Conservation (phyloP, 2,797 vertebrate genomes). For the Neoniphon sammara region DNA sequence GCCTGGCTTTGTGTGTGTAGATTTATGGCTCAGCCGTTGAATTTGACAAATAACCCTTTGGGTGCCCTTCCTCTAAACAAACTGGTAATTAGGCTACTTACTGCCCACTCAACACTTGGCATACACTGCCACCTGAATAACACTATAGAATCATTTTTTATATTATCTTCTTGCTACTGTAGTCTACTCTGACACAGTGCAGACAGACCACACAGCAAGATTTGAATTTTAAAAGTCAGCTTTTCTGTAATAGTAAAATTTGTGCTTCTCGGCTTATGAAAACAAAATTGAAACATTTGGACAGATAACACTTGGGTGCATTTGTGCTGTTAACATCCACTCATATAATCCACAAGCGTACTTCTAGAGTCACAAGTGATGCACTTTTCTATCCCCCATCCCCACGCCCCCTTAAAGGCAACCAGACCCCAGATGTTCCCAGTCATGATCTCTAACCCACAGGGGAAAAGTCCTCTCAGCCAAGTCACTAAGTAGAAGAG, state of each 20-base stretch:
- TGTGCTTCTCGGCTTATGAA: conserved; percentile 3
- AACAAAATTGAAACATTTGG: conserved; percentile 9
- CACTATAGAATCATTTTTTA: conserved; percentile 19
- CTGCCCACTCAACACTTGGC: conserved; percentile 60
- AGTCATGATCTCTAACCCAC: conserved; percentile 66
- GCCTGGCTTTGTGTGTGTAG: conserved; percentile 71
- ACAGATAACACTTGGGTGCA: neutral
- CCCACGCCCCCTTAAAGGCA: conserved; percentile 41
- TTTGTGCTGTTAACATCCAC: conserved; percentile 11
- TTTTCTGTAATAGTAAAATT: neutral
- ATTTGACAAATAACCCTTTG: conserved; percentile 75
- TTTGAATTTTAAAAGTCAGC: neutral
- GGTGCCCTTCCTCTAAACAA: conserved; percentile 71
- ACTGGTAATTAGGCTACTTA: conserved; percentile 71
- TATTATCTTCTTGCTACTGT: conserved; percentile 10
- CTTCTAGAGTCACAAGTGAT: conserved; percentile 9
- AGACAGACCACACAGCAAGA: conserved; percentile 2
- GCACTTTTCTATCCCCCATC: conserved; percentile 13
- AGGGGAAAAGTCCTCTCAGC: conserved; percentile 66
- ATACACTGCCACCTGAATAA: conserved; percentile 38
- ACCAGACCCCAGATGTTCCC: conserved; percentile 74
- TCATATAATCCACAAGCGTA: neutral
- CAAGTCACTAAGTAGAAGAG: conserved; percentile 46
- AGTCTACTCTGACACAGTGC: neutral
- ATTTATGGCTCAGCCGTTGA: conserved; percentile 72